These are phyloP conservation scores for Drosophila arawakana DNA, from an alignment of 1,140 invertebrate species.

Conservation along the genomic window DNA sequence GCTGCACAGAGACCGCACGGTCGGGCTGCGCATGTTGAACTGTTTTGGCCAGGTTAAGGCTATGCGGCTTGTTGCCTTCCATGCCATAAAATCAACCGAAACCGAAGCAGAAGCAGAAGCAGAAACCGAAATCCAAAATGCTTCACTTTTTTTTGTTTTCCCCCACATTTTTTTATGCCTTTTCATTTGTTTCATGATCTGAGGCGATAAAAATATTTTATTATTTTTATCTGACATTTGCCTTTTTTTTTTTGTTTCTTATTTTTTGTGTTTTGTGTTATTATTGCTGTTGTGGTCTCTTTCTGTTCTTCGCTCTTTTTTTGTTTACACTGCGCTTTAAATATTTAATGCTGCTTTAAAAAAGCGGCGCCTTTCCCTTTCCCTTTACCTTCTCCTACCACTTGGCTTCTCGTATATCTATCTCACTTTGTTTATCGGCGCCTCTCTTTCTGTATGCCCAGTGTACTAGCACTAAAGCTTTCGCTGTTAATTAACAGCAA, in stretches of 20 bases:
- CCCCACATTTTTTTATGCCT: neutral
- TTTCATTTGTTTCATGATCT: conserved; percentile 7
- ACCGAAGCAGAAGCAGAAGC: too few relatives aligned
- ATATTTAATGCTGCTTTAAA: conserved; percentile 14
- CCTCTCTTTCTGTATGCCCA: neutral
- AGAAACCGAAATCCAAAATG: neutral
- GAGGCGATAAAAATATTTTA: conserved; percentile 14
- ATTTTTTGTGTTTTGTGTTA: conserved; percentile 2
- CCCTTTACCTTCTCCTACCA: neutral
- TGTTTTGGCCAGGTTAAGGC: conserved; percentile 8
- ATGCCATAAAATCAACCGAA: conserved; percentile 1
- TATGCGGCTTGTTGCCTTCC: neutral
- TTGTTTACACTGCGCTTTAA: conserved; percentile 26
- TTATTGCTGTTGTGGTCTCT: neutral
- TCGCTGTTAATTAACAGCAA: conserved; percentile 9
- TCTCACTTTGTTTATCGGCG: neutral
- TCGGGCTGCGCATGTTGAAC: conserved; percentile 30
- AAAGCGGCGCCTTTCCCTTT: neutral
- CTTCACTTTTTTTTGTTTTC: neutral
- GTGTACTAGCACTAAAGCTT: conserved; percentile 2
- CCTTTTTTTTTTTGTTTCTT: neutral
- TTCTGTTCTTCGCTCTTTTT: neutral
- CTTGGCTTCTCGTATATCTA: neutral
- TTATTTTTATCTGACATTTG: conserved; percentile 21
- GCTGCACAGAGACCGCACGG: neutral